Evolutionary conservation across 37 sponge, comb jelly and placozoan genomes (phyloP).

Genomic region (Aphrocallistes beatrix): DNA sequence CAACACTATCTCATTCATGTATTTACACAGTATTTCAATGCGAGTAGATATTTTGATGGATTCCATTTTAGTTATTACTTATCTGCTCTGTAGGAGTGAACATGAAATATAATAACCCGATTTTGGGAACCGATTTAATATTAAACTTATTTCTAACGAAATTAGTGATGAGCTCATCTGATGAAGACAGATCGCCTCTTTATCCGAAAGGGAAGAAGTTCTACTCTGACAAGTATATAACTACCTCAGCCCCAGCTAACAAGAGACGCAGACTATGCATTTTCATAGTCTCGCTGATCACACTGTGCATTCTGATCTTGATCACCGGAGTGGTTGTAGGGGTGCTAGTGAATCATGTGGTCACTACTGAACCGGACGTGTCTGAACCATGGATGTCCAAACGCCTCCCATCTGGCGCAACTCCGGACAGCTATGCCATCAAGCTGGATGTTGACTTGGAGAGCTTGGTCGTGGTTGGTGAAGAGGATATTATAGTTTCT

Average conservation of each 20-base stretch:
- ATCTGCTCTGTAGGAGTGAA: too few relatives aligned
- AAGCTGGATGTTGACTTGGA: conserved; percentile 38
- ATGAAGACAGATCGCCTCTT: neutral
- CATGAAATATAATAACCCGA: too few relatives aligned
- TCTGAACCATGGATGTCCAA: conserved; percentile 37
- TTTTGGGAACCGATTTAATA: too few relatives aligned
- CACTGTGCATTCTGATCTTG: too few relatives aligned
- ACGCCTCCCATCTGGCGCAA: conserved; percentile 43
- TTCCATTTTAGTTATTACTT: neutral
- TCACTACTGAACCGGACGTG: neutral
- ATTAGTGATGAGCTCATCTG: neutral
- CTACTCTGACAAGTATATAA: too few relatives aligned
- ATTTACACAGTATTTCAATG: too few relatives aligned
- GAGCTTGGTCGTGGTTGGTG: conserved; percentile 35
- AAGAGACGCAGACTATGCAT: too few relatives aligned
- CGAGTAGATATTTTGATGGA: too few relatives aligned
- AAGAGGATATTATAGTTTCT: conserved; percentile 18
- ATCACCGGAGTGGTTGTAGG: too few relatives aligned
- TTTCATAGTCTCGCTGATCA: too few relatives aligned
- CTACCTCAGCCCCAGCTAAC: too few relatives aligned
- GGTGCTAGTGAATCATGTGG: neutral
- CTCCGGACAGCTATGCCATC: conserved; percentile 40
- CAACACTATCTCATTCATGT: too few relatives aligned
- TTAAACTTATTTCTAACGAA: neutral
- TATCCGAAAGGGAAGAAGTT: neutral